Evolutionary conservation across 1,140 invertebrate species (phyloP), one percentile per base, ranked within the genome.

Genomic region (Archivesica marissinica): DNA sequence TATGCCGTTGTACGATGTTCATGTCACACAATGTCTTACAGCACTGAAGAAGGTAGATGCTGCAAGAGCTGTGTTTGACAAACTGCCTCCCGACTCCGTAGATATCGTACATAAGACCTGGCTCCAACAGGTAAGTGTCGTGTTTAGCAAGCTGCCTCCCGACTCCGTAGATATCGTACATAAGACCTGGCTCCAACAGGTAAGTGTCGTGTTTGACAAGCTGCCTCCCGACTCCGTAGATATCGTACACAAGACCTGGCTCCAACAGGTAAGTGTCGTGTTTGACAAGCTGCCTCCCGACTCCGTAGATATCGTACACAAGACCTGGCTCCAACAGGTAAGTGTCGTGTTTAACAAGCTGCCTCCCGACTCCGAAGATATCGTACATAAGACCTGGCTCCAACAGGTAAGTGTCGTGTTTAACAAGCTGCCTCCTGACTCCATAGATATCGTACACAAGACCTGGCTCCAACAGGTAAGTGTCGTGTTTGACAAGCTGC

Each of bases 271-370:
- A 25, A 95, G 96, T 41, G 94, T 95, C 82, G 95, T 96, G 25
- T 96, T 96, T 89, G 94, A 95, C 83, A 97, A 97, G 94, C 95
- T 96, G 56, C 92, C 92, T 7, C 38, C 89, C 4, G 96, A 97
- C 93, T 95, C 96, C 2, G 94, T 97, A n/a, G 95, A 95, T 85
- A 91, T 95, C 25, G 94, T 97, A 17, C 90, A 95, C 35, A 90
- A 89, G 13, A 94, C 95, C 2, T 96, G 95, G 92, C 95, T 95
- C 23, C 92, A 92, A 1, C 90, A 95, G 88, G 95, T 96, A 70
- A 95, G 96, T 41, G 94, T 95, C 82, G 95, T 96, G 25, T 96
- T 96, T 89, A 94, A 95, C 83, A 97, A 97, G 94, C 95, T 96
- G 56, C 92, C 92, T 7, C 38, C 89, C 4, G 96, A 97, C 93